Base-by-base conservation (phyloP, 2,797 vertebrate genomes). In the Pagetopsis macropterus region DNA sequence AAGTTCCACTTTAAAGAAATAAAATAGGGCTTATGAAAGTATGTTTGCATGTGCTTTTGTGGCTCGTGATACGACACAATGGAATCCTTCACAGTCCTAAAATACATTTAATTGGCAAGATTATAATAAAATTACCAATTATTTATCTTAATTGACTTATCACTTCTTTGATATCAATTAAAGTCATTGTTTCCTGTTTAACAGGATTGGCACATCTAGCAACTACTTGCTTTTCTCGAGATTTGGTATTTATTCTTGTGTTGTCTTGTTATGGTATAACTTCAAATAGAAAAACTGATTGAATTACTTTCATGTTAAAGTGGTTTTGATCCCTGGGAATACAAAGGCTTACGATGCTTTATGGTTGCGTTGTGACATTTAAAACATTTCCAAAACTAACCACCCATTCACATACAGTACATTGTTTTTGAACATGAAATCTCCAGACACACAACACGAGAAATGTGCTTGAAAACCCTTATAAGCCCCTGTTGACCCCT, bases 391-490 rank as follows among this genome's bases (percentile, higher is more conserved):
- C 41, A 82, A 82, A 92, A 89, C 66, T 59, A 78, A 90, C 72
- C 87, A 86, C 72, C 82, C 67, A 37, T 82, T 88, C 83, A 85
- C 85, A 70, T 89, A 92, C 88, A 91, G 90, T 88, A 91, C 87
- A 85, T 87, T 79, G 83, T 84, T 90, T 56, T 90, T 86, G 72
- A 87, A 89, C 89, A 93, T 85, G 84, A 92, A 76, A 87, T 87
- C 84, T 87, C 84, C 87, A 85, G 49, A 90, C 77, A 86, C 84
- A 89, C 82, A 60, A 82, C 82, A 91, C 86, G 89, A 92, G 74
- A 86, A 89, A 94, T 94, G 93, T 94, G 94, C 93, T 95, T 93
- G 86, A 87, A 90, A 92, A 92, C 88, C 89, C 72, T 87, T 89
- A 88, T 78, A 88, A 91, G 90, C 93, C 89, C 91, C 88, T 82